Conservation (phyloP, 2,113 vertebrate species). For the Arizona elegans region DNA sequence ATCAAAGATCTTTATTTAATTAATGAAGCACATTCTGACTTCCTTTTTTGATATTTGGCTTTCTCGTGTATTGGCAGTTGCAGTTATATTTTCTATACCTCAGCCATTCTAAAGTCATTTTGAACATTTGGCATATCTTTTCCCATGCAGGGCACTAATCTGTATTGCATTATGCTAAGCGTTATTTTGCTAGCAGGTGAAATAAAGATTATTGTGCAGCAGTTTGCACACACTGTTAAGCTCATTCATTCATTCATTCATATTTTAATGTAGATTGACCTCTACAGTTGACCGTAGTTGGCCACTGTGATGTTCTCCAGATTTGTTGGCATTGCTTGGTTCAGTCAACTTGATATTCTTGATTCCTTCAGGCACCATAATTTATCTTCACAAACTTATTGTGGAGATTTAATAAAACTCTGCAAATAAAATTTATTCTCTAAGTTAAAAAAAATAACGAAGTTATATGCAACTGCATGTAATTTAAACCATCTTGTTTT, state of each 20-base stretch:
- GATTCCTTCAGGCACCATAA: neutral
- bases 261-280: neutral
- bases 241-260: neutral
- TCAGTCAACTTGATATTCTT: neutral
- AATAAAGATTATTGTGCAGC: neutral
- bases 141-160: neutral
- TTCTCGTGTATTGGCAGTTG: neutral
- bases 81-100: neutral
- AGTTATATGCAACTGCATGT: neutral
- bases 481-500: slow-evolving; percentile 50
- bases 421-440: neutral
- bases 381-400: neutral
- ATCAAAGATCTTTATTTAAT: neutral
- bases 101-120: neutral
- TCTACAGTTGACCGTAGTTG: neutral
- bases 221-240: neutral
- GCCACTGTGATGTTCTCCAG: neutral
- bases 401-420: neutral
- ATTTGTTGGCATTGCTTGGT: neutral
- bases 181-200: neutral
- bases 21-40: neutral
- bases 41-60: neutral
- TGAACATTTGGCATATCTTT: neutral
- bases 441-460: neutral
- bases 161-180: neutral